phyloP scores from a whole-genome alignment of 2,888 invertebrate species.

The Colletes collaris region DNA sequence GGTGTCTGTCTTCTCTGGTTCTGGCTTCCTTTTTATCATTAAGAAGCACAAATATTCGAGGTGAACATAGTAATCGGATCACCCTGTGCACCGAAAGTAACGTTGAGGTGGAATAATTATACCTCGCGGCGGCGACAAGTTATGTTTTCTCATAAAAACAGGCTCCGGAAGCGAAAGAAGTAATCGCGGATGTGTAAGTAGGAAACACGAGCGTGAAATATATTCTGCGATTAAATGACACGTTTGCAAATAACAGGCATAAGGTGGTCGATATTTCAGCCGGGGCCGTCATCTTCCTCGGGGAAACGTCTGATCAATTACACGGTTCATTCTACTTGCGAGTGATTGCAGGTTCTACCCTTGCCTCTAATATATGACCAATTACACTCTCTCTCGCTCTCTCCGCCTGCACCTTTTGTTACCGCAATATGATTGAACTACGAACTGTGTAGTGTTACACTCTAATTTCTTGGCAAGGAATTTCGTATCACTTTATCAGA shows the following conservation, averaged over 20 bases:
- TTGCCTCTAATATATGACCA: conserved; percentile 23
- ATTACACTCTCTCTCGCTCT: conserved; percentile 18
- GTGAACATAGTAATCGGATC: too few species aligned
- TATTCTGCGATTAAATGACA: conserved; percentile 17
- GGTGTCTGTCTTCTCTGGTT: too few species aligned
- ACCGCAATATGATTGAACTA: conserved; percentile 10
- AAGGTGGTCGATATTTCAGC: conserved; percentile 29
- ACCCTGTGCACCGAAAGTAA: too few species aligned
- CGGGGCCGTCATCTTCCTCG: conserved; percentile 19
- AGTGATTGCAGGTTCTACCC: conserved; percentile 34
- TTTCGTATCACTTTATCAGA: neutral
- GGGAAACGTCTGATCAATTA: conserved; percentile 44
- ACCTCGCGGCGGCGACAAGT: too few species aligned
- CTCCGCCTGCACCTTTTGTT: conserved; percentile 4
- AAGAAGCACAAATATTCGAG: too few species aligned
- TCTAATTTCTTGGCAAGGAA: neutral
- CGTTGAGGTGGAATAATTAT: too few species aligned
- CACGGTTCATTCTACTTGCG: conserved; percentile 34
- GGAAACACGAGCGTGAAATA: conserved; percentile 1
- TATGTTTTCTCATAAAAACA: too few species aligned
- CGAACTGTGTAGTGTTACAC: neutral
- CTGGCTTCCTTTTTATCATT: too few species aligned
- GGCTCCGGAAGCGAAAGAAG: neutral
- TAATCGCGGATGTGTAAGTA: neutral
- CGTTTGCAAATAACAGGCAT: conserved; percentile 31